These are phyloP conservation scores for Poecilia wingei DNA, from an alignment of 2,797 vertebrate species.

Conservation along the genomic window DNA sequence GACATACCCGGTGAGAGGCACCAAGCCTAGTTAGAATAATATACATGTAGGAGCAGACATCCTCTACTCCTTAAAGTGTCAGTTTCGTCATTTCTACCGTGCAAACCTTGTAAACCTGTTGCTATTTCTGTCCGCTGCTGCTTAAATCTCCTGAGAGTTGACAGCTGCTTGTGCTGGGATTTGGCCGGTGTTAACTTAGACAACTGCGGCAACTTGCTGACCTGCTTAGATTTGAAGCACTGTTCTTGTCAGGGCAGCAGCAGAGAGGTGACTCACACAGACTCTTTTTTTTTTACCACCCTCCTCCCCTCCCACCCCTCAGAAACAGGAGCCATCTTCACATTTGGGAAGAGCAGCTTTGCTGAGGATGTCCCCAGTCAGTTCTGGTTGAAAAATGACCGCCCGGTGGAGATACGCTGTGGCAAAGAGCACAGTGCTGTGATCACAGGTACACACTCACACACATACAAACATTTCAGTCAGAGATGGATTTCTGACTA, in stretches of 20 bases:
- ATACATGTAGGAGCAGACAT: not conserved
- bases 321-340: constrained; percentile 91
- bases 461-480: not conserved
- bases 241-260: not conserved
- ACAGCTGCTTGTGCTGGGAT: constrained; percentile 54
- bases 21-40: not conserved
- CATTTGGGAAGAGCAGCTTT: constrained; percentile 89
- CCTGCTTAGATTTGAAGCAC: not conserved
- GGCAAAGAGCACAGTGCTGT: constrained; percentile 89
- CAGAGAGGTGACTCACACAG: not conserved
- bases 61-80: not conserved
- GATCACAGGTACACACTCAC: constrained; percentile 82
- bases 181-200: constrained; percentile 52
- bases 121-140: constrained; percentile 61
- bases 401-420: constrained; percentile 82
- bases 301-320: not conserved
- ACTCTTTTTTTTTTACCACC: not conserved
- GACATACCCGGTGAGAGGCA: constrained; percentile 65
- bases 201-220: constrained; percentile 15
- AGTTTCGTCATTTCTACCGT: not conserved
- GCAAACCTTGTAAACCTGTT: constrained; percentile 43
- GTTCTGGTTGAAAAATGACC: constrained; percentile 92
- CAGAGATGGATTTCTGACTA: not conserved
- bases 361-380: constrained; percentile 85
- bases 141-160: constrained; percentile 51